phyloP scores from a whole-genome alignment of 2,888 invertebrate genomes.

The Chaitophorus viminalis region DNA sequence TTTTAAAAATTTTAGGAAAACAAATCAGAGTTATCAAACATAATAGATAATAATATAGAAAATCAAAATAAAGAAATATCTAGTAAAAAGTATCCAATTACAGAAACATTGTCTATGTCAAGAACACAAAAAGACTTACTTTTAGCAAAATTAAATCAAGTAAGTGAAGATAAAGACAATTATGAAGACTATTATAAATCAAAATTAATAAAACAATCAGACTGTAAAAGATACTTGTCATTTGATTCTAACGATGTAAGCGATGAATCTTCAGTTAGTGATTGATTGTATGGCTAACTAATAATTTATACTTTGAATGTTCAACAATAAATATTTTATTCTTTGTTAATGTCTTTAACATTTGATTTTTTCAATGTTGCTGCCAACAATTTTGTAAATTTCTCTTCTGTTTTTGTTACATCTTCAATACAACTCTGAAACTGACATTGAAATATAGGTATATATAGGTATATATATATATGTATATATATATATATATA shows the following conservation, averaged over 20 bases:
- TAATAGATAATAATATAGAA: not conserved
- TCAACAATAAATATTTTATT: not conserved
- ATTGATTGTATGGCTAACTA: not conserved
- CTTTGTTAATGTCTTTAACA: not conserved
- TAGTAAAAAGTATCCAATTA: not conserved
- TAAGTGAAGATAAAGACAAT: constrained; percentile 9
- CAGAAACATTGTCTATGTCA: constrained; percentile 8
- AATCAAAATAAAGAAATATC: constrained; percentile 1
- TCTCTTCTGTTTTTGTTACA: constrained; percentile 35
- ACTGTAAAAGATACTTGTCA: not conserved
- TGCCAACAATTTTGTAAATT: constrained; percentile 11
- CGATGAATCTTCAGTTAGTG: constrained; percentile 11
- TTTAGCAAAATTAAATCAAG: constrained; percentile 49
- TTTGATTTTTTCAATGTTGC: constrained; percentile 6
- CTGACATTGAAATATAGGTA: not conserved
- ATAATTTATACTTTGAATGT: not conserved
- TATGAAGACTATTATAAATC: constrained; percentile 27
- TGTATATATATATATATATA: too few species aligned
- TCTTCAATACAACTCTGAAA: constrained; percentile 40
- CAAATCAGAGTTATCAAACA: not conserved
- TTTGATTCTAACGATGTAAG: not conserved
- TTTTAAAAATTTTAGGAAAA: constrained; percentile 8
- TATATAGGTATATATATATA: too few species aligned
- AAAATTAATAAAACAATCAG: not conserved
- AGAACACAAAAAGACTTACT: constrained; percentile 48